Evolutionary conservation across 1,140 invertebrate species (phyloP), one percentile per base, ranked within the genome.

Genomic region (Aphaenogaster ashmeadi): DNA sequence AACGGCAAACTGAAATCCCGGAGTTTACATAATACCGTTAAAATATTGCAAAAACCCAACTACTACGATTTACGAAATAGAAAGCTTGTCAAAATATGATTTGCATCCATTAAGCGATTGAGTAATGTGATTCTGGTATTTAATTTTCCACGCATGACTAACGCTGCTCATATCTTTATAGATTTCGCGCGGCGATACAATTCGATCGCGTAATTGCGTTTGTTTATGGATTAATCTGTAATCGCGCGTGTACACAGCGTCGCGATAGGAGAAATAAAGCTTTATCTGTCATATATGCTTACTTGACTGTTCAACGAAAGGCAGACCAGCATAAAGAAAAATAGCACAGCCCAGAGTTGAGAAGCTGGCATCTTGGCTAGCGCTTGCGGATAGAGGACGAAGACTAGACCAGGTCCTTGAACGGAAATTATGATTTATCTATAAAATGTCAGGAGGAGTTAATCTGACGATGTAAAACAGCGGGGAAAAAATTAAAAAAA

Each of bases 281-380:
- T 44, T 69, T 78, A n/a, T 81, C 9, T 88, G 67, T 33, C 36
- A 18, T 67, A 27, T 3, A 18, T n/a, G 5, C 80, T 94, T 96
- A 98, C 98, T 97, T 98, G 98, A 95, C 98, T 99, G 94, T 99
- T 99, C 44, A 99, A 96, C 54, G 98, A 98, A 4, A 99, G 96
- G 93, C 98, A 98, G 33, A 98, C 96, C 74, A 99, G 96, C 98
- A 98, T 98, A 90, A 98, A 97, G 96, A 99, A 99, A 95, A 99
- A 99, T 87, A 98, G 95, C 1, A 98, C 97, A 0, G 98, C 97
- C 98, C 98, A 99, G 13, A 98, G 94, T 94, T 98, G 97, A 6
- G 98, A 96, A 44, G 97, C 97, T 27, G 98, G 98, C 97, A 99
- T 98, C 95, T 98, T 98, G 58, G 98, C 97, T 93, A 99, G 96